phyloP scores from a whole-genome alignment of 2,113 vertebrate genomes.

The Pristiophorus japonicus region DNA sequence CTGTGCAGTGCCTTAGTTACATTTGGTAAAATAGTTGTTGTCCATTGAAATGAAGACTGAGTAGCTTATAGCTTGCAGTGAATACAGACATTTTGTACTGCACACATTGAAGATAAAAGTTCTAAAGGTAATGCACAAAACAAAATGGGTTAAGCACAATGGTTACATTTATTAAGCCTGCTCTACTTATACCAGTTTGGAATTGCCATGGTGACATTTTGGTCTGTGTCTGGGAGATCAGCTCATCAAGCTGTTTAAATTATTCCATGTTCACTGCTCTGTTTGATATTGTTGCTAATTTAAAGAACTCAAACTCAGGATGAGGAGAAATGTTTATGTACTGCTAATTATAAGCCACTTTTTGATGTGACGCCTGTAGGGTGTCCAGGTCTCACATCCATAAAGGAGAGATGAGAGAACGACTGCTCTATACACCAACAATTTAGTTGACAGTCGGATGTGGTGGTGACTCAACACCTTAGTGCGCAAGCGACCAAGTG shows the following conservation, averaged over 20 bases:
- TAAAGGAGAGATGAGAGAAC: no score
- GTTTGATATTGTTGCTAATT: background rate
- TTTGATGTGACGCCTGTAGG: no score
- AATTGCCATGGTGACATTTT: background rate
- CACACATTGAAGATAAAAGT: background rate
- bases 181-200: background rate
- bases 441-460: no score
- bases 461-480: no score
- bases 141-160: background rate
- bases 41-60: background rate
- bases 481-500: no score
- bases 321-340: no score
- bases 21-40: background rate
- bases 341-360: background rate
- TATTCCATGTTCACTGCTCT: background rate
- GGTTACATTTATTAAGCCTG: slow-evolving; percentile 9
- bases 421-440: no score
- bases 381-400: no score
- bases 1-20: background rate
- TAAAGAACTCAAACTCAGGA: background rate
- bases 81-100: background rate
- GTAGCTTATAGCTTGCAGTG: background rate
- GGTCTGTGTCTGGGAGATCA: slow-evolving; percentile 22
- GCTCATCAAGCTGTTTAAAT: background rate
- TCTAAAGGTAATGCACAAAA: background rate